phyloP scores from a whole-genome alignment of 2,888 invertebrate species.

The Agrilus cyanescens region DNA sequence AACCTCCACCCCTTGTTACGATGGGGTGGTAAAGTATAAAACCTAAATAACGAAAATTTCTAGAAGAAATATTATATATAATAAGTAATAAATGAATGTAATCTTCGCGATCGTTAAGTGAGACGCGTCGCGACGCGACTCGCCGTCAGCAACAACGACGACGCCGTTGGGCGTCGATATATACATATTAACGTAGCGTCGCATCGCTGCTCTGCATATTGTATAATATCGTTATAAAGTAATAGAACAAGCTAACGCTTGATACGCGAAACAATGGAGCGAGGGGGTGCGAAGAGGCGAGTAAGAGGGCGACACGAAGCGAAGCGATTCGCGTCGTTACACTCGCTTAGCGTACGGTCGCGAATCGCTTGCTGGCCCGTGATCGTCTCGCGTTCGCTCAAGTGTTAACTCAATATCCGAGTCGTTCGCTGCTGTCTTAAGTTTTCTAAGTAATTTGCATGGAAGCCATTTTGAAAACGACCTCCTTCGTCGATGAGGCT shows the following conservation, averaged over 20 bases:
- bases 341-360: conserved; percentile 1
- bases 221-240: not conserved
- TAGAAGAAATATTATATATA: no score
- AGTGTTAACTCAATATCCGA: conserved; percentile 36
- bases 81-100: no score
- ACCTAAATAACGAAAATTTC: no score
- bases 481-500: conserved; percentile 15
- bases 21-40: no score
- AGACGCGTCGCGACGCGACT: not conserved
- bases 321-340: not conserved
- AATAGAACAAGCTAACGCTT: not conserved
- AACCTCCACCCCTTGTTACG: no score
- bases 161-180: not conserved
- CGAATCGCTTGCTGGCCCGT: conserved; percentile 14
- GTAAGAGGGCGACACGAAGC: not conserved
- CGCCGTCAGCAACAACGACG: conserved; percentile 1
- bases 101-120: no score
- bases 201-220: not conserved
- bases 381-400: conserved; percentile 12
- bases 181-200: not conserved
- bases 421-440: conserved; percentile 29
- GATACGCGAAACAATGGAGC: not conserved
- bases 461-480: conserved; percentile 37
- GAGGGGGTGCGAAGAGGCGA: not conserved
- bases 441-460: conserved; percentile 38